Base-by-base conservation (phyloP, 2,888 invertebrate genomes). In the Leucoptera coffeella region DNA sequence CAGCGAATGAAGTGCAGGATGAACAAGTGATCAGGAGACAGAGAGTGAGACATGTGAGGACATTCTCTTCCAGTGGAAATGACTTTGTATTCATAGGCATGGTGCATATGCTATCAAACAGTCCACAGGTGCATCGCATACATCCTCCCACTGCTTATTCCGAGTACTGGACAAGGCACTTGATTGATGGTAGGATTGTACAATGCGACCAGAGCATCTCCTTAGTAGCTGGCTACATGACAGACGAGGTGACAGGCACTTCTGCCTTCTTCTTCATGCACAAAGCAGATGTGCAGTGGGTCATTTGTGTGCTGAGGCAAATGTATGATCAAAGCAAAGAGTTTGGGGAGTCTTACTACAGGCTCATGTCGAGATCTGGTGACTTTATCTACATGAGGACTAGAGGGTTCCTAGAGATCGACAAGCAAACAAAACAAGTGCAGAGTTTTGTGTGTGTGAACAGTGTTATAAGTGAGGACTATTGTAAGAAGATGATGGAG, bases 171-270 rank as follows among this genome's bases (percentile, higher is more conserved):
- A 92, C 92, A 1, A 76, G 92, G 36, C 93, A 94, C 59, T 73
- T 87, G 29, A 78, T 91, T 27, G 91, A 92, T 62, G 92, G 93
- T 1, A 77, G 85, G 24, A 91, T 94, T 36, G 82, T 92, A 26
- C 89, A 85, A 48, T 87, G 88, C 50, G 94, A 94, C 52, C 92
- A 92, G 49, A 80, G 91, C 45, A 90, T 93, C 45, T 88, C 92
- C 5, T 65, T 88, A 30, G 84, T 92, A 9, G 85, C 87, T 28
- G 93, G 93, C 3, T 90, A 90, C 47, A 80, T 93, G 81, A 82
- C 85, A 8, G 84, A 86, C 38, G 93, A 94, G 64, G 86, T 92
- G 2, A 79, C 82, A 7, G 91, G 91, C n/a, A 69, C 81, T 31
- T 88, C 86, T 34, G 91, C 91, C 7, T 94, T 93, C 55, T 78